A percentile compares a stretch with the other conserved stretches of the same genome.
Evolutionary conservation across 2,797 vertebrate genomes (phyloP).

Genomic region (Gymnopithys bicolor): DNA sequence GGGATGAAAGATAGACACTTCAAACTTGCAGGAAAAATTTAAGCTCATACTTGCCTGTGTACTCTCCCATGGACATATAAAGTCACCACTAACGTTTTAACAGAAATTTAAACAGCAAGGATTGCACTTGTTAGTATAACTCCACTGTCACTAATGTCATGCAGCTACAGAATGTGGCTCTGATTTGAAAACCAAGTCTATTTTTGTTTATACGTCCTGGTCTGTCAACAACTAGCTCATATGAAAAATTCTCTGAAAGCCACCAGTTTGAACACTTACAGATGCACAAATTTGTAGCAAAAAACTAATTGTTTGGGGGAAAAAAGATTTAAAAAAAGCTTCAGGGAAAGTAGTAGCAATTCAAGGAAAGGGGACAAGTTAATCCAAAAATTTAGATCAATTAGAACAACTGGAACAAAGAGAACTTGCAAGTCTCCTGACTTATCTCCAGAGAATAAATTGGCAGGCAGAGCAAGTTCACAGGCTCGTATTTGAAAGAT

Average conservation of each 20-base stretch:
- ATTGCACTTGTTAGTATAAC: background rate
- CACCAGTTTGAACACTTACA: background rate
- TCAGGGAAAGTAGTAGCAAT: background rate
- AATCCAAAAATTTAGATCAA: background rate
- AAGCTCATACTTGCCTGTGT: background rate
- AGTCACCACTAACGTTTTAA: background rate
- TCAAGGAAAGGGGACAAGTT: background rate
- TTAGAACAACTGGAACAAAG: background rate
- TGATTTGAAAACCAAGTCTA: background rate
- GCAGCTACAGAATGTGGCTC: background rate
- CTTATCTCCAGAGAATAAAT: background rate
- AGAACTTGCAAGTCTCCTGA: background rate
- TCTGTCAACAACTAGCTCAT: background rate
- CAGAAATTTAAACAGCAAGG: background rate
- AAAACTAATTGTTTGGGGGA: background rate
- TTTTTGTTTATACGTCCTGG: background rate
- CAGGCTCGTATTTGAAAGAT: background rate
- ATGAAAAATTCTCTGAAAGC: background rate
- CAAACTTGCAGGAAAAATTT: background rate
- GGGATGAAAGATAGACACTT: background rate
- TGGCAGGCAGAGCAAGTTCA: background rate
- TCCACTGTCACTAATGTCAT: background rate
- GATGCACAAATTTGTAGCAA: background rate
- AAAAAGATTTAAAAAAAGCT: background rate
- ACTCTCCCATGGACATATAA: fast-evolving